Conservation (phyloP, 2,797 vertebrate species). For the Neostethus bicornis region DNA sequence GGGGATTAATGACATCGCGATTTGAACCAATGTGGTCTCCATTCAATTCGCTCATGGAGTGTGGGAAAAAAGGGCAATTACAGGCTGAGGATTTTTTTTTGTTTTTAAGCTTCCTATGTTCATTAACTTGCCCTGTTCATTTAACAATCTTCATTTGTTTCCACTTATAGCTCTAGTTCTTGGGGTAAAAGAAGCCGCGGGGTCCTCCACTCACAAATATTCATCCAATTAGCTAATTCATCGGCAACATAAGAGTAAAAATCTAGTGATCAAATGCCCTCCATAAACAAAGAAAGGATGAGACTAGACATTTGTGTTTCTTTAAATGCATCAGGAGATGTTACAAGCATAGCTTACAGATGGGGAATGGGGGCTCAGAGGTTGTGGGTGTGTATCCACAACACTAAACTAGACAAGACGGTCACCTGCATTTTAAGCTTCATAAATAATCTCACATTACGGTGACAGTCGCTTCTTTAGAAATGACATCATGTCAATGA, state of each 20-base stretch:
- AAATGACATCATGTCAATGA: constrained; percentile 77
- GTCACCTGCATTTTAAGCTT: constrained; percentile 51
- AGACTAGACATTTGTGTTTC: constrained; percentile 9
- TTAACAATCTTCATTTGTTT: constrained; percentile 36
- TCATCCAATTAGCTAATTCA: constrained; percentile 54
- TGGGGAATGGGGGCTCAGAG: constrained; percentile 28
- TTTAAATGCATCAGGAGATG: constrained; percentile 34
- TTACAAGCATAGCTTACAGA: constrained; percentile 25
- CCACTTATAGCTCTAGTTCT: constrained; percentile 24
- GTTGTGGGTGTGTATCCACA: constrained; percentile 16
- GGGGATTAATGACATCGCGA: constrained; percentile 75
- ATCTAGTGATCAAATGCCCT: constrained; percentile 51
- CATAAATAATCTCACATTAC: constrained; percentile 61
- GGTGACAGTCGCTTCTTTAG: constrained; percentile 70
- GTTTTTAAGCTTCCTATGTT: constrained; percentile 20
- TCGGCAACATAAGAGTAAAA: constrained; percentile 54
- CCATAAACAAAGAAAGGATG: constrained; percentile 60
- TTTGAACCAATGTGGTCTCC: constrained; percentile 72
- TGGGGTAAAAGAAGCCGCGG: constrained; percentile 26
- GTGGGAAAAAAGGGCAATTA: constrained; percentile 65
- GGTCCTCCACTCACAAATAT: constrained; percentile 35
- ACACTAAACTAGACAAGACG: constrained; percentile 48
- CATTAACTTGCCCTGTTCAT: constrained; percentile 12
- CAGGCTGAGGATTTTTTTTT: constrained; percentile 43
- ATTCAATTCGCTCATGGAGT: constrained; percentile 64